Evolutionary conservation across 2,113 vertebrate genomes (phyloP).

Genomic region (Eubucco bourcierii): DNA sequence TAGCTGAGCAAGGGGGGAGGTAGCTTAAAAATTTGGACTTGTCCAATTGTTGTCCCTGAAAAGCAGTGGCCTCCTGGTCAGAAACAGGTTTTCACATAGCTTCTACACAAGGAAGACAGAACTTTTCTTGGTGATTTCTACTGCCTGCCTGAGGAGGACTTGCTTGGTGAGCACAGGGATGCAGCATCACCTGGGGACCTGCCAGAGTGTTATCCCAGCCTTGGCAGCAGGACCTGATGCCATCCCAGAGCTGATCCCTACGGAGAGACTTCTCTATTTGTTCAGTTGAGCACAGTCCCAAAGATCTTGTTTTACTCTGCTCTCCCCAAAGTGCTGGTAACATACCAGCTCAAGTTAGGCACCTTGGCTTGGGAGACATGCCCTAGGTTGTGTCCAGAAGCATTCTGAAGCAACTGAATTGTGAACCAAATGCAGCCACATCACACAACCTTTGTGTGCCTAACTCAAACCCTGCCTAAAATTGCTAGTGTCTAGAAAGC

Average conservation of each 20-base stretch:
- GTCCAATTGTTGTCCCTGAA: not conserved
- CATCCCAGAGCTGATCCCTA: not conserved
- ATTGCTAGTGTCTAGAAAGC: not conserved
- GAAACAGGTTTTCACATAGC: not conserved
- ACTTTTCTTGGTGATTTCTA: not conserved
- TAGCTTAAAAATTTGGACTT: not conserved
- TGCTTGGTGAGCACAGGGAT: not conserved
- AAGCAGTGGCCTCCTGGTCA: not conserved
- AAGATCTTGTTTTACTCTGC: not conserved
- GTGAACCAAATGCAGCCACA: not conserved
- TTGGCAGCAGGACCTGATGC: not conserved
- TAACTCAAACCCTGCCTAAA: not conserved
- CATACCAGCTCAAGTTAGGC: not conserved
- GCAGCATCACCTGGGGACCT: not conserved
- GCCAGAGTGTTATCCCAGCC: not conserved
- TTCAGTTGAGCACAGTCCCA: not conserved
- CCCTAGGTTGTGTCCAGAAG: rapidly evolving
- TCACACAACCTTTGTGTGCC: not conserved
- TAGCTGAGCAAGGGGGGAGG: not conserved
- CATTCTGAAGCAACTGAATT: not conserved
- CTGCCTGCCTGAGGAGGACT: not conserved
- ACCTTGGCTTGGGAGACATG: not conserved
- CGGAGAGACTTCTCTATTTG: not conserved
- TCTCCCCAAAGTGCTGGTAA: not conserved
- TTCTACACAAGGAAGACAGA: not conserved